A percentile compares a stretch with the other conserved stretches of the same genome.
Evolutionary conservation across 2,797 vertebrate genomes (phyloP).

Genomic region (Myotis myotis): DNA sequence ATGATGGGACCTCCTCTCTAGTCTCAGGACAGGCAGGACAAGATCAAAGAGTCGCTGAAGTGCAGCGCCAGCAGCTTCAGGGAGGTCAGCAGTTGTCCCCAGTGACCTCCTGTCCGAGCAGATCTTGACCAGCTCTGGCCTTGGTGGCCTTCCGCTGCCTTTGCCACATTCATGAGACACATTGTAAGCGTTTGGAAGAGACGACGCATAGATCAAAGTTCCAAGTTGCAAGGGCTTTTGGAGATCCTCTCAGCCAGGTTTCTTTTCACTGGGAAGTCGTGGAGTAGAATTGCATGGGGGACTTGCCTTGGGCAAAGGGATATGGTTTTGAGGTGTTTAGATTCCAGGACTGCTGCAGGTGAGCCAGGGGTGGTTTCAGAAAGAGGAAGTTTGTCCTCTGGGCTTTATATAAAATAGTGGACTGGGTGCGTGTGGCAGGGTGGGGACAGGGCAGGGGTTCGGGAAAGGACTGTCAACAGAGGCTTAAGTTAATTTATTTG

Average conservation of each 20-base stretch:
- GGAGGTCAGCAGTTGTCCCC: neutral
- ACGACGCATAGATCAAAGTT: neutral
- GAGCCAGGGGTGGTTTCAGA: neutral
- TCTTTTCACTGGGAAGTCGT: neutral
- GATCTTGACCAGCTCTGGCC: neutral
- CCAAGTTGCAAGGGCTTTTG: neutral
- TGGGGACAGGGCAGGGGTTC: neutral
- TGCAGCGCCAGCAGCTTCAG: neutral
- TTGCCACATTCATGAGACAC: neutral
- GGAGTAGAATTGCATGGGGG: neutral
- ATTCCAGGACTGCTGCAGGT: neutral
- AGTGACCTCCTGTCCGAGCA: neutral
- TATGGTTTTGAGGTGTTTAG: neutral
- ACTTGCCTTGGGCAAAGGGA: neutral
- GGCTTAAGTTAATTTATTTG: constrained; percentile 32
- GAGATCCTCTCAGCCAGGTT: neutral
- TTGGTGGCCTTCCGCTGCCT: neutral
- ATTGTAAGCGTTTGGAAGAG: neutral
- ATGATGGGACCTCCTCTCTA: neutral
- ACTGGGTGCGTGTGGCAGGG: too few species aligned
- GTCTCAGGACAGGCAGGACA: neutral
- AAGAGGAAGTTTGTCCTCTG: neutral
- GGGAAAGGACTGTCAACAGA: neutral
- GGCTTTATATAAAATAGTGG: neutral
- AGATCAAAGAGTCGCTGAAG: neutral